A percentile compares a stretch with the other conserved stretches of the same genome.
These are phyloP conservation scores for Lepidurus arcticus DNA, from an alignment of 1,140 invertebrate species.

Conservation along the genomic window DNA sequence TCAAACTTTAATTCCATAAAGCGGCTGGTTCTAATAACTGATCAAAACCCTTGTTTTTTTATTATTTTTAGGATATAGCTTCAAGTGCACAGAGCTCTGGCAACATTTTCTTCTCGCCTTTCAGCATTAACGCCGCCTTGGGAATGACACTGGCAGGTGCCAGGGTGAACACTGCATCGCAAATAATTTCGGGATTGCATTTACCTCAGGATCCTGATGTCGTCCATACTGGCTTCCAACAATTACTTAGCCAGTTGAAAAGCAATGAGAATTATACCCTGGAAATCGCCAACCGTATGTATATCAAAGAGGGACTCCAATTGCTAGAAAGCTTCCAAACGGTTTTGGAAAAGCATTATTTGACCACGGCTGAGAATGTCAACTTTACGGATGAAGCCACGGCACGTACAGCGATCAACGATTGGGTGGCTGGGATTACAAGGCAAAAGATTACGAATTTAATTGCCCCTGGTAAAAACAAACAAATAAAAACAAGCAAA, in stretches of 20 bases:
- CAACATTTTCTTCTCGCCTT: no score
- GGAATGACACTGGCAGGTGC: no score
- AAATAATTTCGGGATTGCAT: not conserved
- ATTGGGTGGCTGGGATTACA: slow-evolving; percentile 65
- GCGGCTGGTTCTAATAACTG: no score
- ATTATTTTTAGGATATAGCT: no score
- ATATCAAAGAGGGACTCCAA: slow-evolving; percentile 48
- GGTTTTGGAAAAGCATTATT: slow-evolving; percentile 48
- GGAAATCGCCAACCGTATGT: slow-evolving; percentile 59
- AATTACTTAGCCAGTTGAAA: not conserved
- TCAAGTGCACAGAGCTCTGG: no score
- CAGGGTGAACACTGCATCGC: not conserved
- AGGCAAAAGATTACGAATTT: slow-evolving; percentile 64
- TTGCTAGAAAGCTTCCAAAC: slow-evolving; percentile 49
- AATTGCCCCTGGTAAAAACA: slow-evolving; percentile 51
- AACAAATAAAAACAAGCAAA: not conserved
- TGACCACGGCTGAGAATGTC: slow-evolving; percentile 50
- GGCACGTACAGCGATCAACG: slow-evolving; percentile 54
- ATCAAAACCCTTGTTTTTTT: no score
- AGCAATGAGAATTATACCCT: slow-evolving; percentile 42
- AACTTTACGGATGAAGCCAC: slow-evolving; percentile 48
- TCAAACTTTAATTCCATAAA: no score
- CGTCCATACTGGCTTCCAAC: not conserved
- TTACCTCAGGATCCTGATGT: not conserved
- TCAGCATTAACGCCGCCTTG: not conserved